Evolutionary conservation across 2,888 invertebrate genomes (phyloP).

Genomic region (Pyrrhia umbra): DNA sequence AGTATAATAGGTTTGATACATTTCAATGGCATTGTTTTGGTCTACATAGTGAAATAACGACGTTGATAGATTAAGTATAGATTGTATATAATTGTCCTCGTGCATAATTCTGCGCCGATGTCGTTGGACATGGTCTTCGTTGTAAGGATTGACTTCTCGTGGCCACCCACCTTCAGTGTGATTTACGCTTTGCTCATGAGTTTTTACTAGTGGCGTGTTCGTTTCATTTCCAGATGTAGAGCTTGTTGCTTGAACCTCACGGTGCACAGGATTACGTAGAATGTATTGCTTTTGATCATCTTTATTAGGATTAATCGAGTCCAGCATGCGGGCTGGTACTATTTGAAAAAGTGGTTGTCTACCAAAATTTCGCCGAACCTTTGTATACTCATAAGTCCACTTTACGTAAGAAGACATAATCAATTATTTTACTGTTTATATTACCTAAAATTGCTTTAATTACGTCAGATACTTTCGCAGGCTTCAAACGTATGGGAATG

Average conservation of each 20-base stretch:
- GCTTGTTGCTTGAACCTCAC: slow-evolving; percentile 84
- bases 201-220: slow-evolving; percentile 91
- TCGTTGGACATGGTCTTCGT: slow-evolving; percentile 93
- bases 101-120: slow-evolving; percentile 95
- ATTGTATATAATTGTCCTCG: slow-evolving; percentile 93
- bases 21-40: slow-evolving; percentile 95
- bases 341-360: slow-evolving; percentile 85
- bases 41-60: slow-evolving; percentile 92
- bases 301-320: slow-evolving; percentile 81
- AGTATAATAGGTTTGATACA: slow-evolving; percentile 94
- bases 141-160: slow-evolving; percentile 92
- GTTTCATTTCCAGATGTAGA: slow-evolving; percentile 87
- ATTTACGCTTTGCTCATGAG: slow-evolving; percentile 91
- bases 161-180: slow-evolving; percentile 97
- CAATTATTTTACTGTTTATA: slow-evolving; percentile 33
- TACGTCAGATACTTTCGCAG: slow-evolving; percentile 46
- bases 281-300: slow-evolving; percentile 82
- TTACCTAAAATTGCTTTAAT: slow-evolving; percentile 24
- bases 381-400: slow-evolving; percentile 84
- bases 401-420: slow-evolving; percentile 75
- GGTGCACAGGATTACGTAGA: slow-evolving; percentile 88
- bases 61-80: slow-evolving; percentile 90
- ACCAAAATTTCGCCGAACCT: slow-evolving; percentile 87
- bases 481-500: slow-evolving; percentile 66
- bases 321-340: slow-evolving; percentile 80